phyloP scores from a whole-genome alignment of 2,113 vertebrate species.

The Phycodurus eques region DNA sequence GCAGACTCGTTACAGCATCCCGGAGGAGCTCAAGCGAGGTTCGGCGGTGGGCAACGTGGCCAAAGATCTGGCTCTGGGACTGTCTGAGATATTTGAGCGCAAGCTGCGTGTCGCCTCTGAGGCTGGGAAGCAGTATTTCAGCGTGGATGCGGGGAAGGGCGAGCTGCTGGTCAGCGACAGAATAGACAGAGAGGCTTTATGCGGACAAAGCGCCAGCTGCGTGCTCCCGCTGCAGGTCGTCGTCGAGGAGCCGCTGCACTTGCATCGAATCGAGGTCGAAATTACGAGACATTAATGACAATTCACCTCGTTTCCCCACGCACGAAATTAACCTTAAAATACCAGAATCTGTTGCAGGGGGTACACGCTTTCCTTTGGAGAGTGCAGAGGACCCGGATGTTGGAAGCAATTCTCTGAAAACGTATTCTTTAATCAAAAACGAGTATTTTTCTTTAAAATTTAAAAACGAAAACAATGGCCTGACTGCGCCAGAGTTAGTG shows the following conservation, averaged over 20 bases:
- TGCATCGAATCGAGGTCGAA: conserved; percentile 78
- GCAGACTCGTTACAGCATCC: conserved; percentile 76
- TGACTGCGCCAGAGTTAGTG: conserved; percentile 63
- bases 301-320: conserved; percentile 74
- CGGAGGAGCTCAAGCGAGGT: conserved; percentile 77
- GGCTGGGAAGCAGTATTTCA: conserved; percentile 72
- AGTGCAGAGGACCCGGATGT: conserved; percentile 66
- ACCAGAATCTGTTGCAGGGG: conserved; percentile 36
- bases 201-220: conserved; percentile 73
- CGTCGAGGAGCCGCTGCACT: conserved; percentile 77
- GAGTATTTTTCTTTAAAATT: conserved; percentile 64
- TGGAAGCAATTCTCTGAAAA: conserved; percentile 60
- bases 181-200: conserved; percentile 81
- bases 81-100: conserved; percentile 70
- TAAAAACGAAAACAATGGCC: conserved; percentile 56
- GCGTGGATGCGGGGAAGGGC: conserved; percentile 71
- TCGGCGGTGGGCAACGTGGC: conserved; percentile 80
- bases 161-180: conserved; percentile 75
- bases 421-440: conserved; percentile 57
- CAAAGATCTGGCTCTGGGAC: conserved; percentile 77
- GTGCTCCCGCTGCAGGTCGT: conserved; percentile 76
- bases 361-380: conserved; percentile 70
- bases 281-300: conserved; percentile 83
- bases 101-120: conserved; percentile 76
- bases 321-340: conserved; percentile 52